Percentiles rank a stretch among this genome's conserved stretches.
Conservation (phyloP, 1,140 invertebrate species). For the Caenorhabditis elegans region DNA sequence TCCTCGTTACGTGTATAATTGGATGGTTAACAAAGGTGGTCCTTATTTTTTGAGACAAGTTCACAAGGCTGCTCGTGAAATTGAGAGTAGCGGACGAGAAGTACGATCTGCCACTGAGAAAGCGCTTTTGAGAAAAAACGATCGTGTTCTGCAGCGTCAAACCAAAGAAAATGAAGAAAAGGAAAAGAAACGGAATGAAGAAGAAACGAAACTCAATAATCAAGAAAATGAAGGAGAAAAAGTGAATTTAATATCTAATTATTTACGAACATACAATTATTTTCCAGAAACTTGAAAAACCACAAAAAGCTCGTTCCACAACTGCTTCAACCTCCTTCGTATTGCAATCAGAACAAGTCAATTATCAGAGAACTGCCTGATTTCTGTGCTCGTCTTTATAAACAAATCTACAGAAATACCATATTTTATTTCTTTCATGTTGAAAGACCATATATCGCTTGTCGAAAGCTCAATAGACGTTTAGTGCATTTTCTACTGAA, state of each 20-base stretch:
- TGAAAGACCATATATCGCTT: background rate
- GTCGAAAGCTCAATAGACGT: background rate
- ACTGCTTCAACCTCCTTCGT: background rate
- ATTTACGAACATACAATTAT: background rate
- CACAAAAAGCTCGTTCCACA: background rate
- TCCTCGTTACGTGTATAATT: constrained; percentile 68
- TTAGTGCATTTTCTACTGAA: background rate
- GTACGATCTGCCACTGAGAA: constrained; percentile 1
- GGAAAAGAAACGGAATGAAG: background rate
- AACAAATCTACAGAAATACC: background rate
- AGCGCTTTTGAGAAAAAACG: background rate
- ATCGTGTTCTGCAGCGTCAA: background rate
- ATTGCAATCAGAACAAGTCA: background rate
- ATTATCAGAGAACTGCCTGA: constrained; percentile 4
- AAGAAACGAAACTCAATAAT: background rate
- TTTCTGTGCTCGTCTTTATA: background rate
- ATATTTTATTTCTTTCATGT: background rate
- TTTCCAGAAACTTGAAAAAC: background rate
- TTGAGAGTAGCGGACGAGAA: background rate
- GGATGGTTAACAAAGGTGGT: constrained; percentile 68
- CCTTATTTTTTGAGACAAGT: constrained; percentile 59
- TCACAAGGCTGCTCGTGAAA: background rate
- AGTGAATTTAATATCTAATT: background rate
- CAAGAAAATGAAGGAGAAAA: background rate
- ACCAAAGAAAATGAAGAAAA: background rate